Conservation (phyloP, 1,140 invertebrate genomes). For the Diabrotica undecimpunctata region DNA sequence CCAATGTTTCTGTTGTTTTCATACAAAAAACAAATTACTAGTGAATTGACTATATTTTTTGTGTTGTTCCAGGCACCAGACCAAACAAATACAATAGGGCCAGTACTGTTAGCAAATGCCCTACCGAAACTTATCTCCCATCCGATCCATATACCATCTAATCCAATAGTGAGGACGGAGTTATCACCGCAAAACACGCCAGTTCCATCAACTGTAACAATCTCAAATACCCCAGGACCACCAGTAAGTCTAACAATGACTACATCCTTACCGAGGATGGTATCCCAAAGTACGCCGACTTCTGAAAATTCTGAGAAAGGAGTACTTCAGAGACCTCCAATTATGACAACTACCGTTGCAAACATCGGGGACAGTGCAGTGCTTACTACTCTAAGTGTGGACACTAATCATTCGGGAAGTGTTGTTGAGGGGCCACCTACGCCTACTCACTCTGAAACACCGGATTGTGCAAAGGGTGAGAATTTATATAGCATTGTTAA, state of each 20-base stretch:
- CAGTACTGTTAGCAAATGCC: slow-evolving; percentile 63
- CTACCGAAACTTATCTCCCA: slow-evolving; percentile 65
- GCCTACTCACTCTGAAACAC: slow-evolving; percentile 66
- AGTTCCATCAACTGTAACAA: slow-evolving; percentile 42
- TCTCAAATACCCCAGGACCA: slow-evolving; percentile 55
- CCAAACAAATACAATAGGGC: slow-evolving; percentile 44
- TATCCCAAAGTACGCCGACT: slow-evolving; percentile 28
- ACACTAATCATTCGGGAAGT: slow-evolving; percentile 52
- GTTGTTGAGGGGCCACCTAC: slow-evolving; percentile 60
- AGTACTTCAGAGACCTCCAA: slow-evolving; percentile 13
- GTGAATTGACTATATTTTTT: too few relatives aligned
- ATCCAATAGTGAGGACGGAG: slow-evolving; percentile 32
- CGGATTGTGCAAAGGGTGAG: slow-evolving; percentile 55
- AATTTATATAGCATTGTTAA: not conserved
- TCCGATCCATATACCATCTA: slow-evolving; percentile 35
- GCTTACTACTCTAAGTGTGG: slow-evolving; percentile 52
- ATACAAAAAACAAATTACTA: too few relatives aligned
- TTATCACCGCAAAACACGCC: slow-evolving; percentile 47
- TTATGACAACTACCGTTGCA: not conserved
- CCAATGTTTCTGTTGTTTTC: too few relatives aligned
- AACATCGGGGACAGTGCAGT: slow-evolving; percentile 35
- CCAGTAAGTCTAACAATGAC: slow-evolving; percentile 51
- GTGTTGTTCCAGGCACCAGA: slow-evolving; percentile 30
- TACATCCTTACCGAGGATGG: slow-evolving; percentile 40
- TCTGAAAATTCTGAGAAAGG: slow-evolving; percentile 21